Percentiles rank a stretch among this genome's conserved stretches.
Conservation (phyloP, 2,888 invertebrate genomes). For the Pachliopta kotzebuea region DNA sequence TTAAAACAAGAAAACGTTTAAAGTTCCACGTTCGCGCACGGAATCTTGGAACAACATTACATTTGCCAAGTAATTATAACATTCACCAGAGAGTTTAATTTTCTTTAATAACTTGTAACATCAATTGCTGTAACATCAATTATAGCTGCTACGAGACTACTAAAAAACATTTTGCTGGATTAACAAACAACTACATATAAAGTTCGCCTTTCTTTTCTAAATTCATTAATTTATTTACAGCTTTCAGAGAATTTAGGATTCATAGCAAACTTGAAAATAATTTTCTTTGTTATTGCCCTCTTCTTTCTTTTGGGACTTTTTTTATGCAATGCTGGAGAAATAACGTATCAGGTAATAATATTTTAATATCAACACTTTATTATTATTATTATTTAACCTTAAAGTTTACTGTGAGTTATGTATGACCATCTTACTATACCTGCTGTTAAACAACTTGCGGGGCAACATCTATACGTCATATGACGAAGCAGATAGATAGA, state of each 20-base stretch:
- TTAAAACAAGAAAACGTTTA: neutral
- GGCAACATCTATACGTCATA: neutral
- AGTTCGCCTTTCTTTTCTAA: neutral
- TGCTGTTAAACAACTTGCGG: neutral
- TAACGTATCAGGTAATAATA: conserved; percentile 64
- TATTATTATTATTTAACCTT: neutral
- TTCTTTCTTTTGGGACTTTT: conserved; percentile 64
- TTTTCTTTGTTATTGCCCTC: conserved; percentile 58
- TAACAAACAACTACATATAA: neutral
- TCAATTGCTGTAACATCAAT: too few species aligned
- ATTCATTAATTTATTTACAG: conserved; percentile 39
- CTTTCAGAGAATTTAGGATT: conserved; percentile 57
- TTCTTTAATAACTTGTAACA: neutral
- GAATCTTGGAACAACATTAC: neutral
- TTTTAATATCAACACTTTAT: neutral
- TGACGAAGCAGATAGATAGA: too few species aligned
- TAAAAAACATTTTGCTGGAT: neutral
- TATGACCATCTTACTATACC: neutral
- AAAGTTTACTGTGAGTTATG: neutral
- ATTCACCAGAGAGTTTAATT: neutral
- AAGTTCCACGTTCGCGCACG: neutral
- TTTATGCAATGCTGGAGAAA: conserved; percentile 72
- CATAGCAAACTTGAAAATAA: conserved; percentile 55
- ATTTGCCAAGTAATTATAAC: neutral
- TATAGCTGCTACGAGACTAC: neutral